Evolutionary conservation across 2,888 invertebrate genomes (phyloP).

Genomic region (Heliconius sara): DNA sequence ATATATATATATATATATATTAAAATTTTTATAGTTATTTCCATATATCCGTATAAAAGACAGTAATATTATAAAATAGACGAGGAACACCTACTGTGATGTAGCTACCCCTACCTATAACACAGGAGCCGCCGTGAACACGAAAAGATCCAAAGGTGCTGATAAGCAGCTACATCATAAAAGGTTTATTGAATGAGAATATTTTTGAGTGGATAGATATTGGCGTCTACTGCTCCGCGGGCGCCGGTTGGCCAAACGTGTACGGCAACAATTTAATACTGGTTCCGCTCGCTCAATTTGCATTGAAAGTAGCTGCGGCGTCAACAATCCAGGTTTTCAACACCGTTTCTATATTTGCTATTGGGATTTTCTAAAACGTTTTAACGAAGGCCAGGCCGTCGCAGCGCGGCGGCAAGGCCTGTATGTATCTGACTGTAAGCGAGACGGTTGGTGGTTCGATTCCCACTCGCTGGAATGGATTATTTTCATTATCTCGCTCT

Average conservation of each 20-base stretch:
- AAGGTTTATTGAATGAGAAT: constrained; percentile 13
- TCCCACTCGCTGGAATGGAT: too few relatives aligned
- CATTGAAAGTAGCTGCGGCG: constrained; percentile 52
- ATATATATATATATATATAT: too few relatives aligned
- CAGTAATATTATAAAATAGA: too few relatives aligned
- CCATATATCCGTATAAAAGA: too few relatives aligned
- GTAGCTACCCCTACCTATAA: not conserved
- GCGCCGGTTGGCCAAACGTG: constrained; percentile 30
- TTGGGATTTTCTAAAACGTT: constrained; percentile 26
- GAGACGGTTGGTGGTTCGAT: too few relatives aligned
- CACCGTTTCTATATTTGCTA: constrained; percentile 23
- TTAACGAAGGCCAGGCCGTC: not conserved
- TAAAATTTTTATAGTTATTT: not conserved
- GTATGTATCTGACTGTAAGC: too few relatives aligned
- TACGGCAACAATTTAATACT: constrained; percentile 50
- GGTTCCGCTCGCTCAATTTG: constrained; percentile 53
- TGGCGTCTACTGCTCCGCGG: constrained; percentile 8
- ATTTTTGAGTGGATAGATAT: constrained; percentile 7
- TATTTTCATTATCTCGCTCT: too few relatives aligned
- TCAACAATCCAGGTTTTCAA: constrained; percentile 40
- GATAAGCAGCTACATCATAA: constrained; percentile 12
- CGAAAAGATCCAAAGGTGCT: not conserved
- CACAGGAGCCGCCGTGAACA: not conserved
- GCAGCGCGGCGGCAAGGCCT: too few relatives aligned
- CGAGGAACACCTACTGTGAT: not conserved